Evolutionary conservation across 2,113 vertebrate genomes (phyloP).

Genomic region (Centropus unirufus): DNA sequence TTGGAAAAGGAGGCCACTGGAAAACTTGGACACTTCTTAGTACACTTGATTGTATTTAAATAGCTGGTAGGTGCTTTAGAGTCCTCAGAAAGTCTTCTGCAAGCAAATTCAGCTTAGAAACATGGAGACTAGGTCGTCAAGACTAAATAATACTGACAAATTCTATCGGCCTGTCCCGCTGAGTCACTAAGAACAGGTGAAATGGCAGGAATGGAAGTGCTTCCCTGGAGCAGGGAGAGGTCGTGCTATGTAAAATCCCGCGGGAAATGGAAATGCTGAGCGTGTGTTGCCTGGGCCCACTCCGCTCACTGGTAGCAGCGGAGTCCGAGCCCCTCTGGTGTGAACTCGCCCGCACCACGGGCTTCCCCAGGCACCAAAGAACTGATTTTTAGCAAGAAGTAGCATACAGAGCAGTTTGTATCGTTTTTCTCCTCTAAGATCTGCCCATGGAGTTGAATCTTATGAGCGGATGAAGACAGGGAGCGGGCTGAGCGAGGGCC

Average conservation of each 20-base stretch:
- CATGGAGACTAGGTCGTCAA: background rate
- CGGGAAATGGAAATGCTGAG: background rate
- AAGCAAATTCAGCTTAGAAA: background rate
- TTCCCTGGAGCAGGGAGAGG: background rate
- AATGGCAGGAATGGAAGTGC: background rate
- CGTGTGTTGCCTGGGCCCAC: background rate
- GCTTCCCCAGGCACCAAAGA: background rate
- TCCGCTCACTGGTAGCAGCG: background rate
- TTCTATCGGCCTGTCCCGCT: background rate
- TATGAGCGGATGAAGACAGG: background rate
- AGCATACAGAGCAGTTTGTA: background rate
- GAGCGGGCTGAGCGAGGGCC: background rate
- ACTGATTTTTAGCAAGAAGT: background rate
- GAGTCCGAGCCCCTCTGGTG: fast-evolving
- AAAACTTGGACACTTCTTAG: background rate
- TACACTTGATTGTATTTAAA: background rate
- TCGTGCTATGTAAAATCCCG: fast-evolving
- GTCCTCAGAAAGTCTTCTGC: background rate
- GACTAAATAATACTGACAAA: background rate
- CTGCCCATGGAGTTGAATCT: background rate
- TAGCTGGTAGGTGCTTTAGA: background rate
- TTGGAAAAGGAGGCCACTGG: background rate
- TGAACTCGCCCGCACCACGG: background rate
- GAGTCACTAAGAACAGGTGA: background rate
- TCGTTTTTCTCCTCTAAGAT: background rate